These are phyloP conservation scores for Acrobasis consociella DNA, from an alignment of 2,888 invertebrate species.

Conservation along the genomic window DNA sequence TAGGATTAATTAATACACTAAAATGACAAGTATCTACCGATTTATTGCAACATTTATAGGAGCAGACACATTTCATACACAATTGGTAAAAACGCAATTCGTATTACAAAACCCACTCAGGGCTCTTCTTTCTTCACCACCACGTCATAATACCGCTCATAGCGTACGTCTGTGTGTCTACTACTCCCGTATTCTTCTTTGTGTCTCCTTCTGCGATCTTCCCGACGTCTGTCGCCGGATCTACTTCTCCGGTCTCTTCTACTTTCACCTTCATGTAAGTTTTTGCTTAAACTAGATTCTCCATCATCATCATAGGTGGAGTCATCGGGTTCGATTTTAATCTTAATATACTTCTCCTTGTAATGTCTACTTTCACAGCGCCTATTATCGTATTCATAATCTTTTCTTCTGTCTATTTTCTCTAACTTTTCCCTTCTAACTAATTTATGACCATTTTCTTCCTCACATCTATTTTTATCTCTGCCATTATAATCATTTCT, in stretches of 20 bases:
- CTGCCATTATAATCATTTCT: not conserved
- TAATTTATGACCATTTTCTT: not conserved
- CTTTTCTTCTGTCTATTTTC: not conserved
- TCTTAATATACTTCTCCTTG: constrained; percentile 7
- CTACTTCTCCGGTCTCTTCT: constrained; percentile 10
- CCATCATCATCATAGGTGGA: not conserved
- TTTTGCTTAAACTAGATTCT: constrained; percentile 12
- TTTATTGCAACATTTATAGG: too few relatives aligned
- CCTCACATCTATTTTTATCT: not conserved
- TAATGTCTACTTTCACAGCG: constrained; percentile 3
- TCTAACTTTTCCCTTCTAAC: not conserved
- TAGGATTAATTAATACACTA: too few relatives aligned
- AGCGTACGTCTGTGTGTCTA: not conserved
- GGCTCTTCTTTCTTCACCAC: not conserved
- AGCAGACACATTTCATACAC: too few relatives aligned
- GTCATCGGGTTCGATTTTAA: not conserved
- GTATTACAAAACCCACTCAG: too few relatives aligned
- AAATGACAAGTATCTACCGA: too few relatives aligned
- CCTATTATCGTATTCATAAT: not conserved
- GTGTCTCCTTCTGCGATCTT: constrained; percentile 18
- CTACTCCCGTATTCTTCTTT: constrained; percentile 26
- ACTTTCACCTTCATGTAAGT: constrained; percentile 12
- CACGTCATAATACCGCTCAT: not conserved
- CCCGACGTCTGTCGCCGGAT: constrained; percentile 7
- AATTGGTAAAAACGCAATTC: too few relatives aligned